phyloP scores from a whole-genome alignment of 2,888 invertebrate species.

The Eilema sororculum region DNA sequence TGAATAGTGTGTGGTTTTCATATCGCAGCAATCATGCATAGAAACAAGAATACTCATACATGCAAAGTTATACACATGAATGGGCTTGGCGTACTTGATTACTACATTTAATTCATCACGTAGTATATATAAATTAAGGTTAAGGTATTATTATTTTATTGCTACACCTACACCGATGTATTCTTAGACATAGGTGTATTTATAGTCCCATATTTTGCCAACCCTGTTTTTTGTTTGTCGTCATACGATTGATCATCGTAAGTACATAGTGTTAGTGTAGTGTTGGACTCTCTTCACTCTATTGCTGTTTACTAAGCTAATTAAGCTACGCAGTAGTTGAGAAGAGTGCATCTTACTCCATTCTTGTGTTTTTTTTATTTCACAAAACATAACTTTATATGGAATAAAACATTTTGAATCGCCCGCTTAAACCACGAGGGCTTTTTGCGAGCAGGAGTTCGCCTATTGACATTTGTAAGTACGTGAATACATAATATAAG shows the following conservation, averaged over 20 bases:
- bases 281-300: neutral
- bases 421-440: no score
- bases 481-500: no score
- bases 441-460: no score
- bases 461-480: no score
- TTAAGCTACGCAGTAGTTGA: neutral
- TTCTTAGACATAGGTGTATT: neutral
- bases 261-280: neutral
- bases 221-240: no score
- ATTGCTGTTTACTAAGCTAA: no score
- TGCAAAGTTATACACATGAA: conserved; percentile 17
- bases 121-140: no score
- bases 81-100: conserved; percentile 11
- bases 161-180: neutral
- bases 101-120: neutral
- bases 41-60: conserved; percentile 22
- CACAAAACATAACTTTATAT: no score
- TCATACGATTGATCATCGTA: neutral
- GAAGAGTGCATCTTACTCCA: neutral
- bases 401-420: no score
- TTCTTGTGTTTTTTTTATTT: no score
- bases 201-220: no score
- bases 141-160: neutral
- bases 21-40: conserved; percentile 28
- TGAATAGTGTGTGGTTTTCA: conserved; percentile 9